These are phyloP conservation scores for Cyphomyrmex costatus DNA, from an alignment of 1,140 invertebrate species.

Conservation along the genomic window DNA sequence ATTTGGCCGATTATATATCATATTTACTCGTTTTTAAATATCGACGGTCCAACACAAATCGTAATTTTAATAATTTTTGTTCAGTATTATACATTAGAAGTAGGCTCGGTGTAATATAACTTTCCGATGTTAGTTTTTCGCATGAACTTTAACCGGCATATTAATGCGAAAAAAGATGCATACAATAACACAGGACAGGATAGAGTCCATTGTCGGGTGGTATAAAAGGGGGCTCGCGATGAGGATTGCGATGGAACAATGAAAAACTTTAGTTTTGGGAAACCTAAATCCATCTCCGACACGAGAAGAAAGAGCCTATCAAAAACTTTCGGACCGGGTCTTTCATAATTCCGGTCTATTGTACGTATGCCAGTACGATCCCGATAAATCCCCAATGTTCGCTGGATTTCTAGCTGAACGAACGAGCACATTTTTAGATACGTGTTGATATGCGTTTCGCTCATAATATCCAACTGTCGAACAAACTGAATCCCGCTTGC, in stretches of 20 bases:
- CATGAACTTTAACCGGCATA: conserved; percentile 7
- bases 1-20: no score
- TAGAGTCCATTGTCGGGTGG: conserved; percentile 39
- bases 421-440: conserved; percentile 17
- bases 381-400: conserved; percentile 48
- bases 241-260: conserved; percentile 57
- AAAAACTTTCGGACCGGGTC: conserved; percentile 57
- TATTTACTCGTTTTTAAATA: no score
- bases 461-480: conserved; percentile 48
- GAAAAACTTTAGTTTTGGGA: conserved; percentile 58
- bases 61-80: no score
- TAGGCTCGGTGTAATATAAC: neutral
- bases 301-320: conserved; percentile 60
- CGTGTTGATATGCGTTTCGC: conserved; percentile 27
- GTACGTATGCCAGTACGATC: conserved; percentile 50
- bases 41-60: no score
- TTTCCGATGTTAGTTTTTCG: conserved; percentile 32
- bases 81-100: neutral
- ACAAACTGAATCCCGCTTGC: conserved; percentile 1
- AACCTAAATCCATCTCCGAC: conserved; percentile 65
- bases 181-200: conserved; percentile 56
- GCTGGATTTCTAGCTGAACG: conserved; percentile 3
- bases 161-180: conserved; percentile 52
- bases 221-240: conserved; percentile 45
- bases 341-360: conserved; percentile 62